phyloP scores from a whole-genome alignment of 2,797 vertebrate genomes.

The Agapornis canus region DNA sequence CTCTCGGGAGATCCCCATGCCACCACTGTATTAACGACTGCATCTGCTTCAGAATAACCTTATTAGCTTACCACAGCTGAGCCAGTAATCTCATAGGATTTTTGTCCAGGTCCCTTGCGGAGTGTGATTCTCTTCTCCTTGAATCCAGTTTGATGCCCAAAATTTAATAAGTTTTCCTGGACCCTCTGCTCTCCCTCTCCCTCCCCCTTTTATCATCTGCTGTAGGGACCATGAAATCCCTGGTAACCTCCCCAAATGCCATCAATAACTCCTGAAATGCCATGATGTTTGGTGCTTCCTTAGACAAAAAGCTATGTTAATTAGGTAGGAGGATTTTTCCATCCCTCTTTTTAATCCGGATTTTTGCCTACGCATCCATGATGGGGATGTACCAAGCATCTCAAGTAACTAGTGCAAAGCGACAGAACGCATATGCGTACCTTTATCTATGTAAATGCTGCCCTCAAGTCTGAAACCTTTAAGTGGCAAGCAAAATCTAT shows the following conservation, averaged over 20 bases:
- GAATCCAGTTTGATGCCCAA: conserved; percentile 80
- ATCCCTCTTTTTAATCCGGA: conserved; percentile 58
- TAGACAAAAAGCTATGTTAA: conserved; percentile 74
- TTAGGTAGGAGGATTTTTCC: conserved; percentile 70
- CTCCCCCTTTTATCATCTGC: conserved; percentile 75
- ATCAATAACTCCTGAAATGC: conserved; percentile 79
- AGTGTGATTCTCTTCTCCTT: conserved; percentile 75
- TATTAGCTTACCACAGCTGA: conserved; percentile 84
- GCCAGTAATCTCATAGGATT: conserved; percentile 79
- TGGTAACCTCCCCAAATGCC: conserved; percentile 79
- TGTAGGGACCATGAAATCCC: conserved; percentile 76
- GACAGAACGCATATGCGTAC: neutral
- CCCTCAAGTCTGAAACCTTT: conserved; percentile 40
- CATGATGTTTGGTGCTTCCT: conserved; percentile 75
- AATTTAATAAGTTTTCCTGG: conserved; percentile 79
- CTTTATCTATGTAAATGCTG: conserved; percentile 64
- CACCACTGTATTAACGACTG: conserved; percentile 85
- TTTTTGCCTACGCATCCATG: conserved; percentile 16
- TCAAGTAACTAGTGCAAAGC: conserved; percentile 40
- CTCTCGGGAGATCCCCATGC: conserved; percentile 81
- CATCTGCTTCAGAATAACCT: conserved; percentile 84
- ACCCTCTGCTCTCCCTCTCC: conserved; percentile 71
- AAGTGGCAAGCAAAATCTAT: conserved; percentile 61
- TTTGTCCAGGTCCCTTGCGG: conserved; percentile 73
- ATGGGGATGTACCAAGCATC: neutral